Evolutionary conservation across 2,113 vertebrate genomes (phyloP).

Genomic region (Seriola dumerili): DNA sequence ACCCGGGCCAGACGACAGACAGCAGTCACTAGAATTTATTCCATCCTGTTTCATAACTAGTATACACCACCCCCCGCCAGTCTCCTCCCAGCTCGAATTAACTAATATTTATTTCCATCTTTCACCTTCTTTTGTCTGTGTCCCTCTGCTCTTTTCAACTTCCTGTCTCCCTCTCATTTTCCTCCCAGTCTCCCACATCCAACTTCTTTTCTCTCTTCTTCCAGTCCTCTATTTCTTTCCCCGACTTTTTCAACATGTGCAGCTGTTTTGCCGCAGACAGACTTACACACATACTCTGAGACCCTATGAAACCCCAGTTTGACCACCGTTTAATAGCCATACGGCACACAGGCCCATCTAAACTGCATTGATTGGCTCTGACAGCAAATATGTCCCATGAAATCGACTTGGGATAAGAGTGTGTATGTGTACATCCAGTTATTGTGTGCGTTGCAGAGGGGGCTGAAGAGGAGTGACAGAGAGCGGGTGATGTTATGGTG

Average conservation of each 20-base stretch:
- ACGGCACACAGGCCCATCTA: constrained; percentile 58
- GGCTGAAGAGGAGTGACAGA: constrained; percentile 29
- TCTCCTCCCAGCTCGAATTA: constrained; percentile 45
- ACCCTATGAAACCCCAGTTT: constrained; percentile 61
- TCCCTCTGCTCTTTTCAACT: constrained; percentile 49
- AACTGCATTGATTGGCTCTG: constrained; percentile 68
- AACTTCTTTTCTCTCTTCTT: constrained; percentile 48
- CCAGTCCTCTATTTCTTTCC: constrained; percentile 32
- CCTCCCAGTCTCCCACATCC: constrained; percentile 46
- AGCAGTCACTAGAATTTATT: constrained; percentile 58
- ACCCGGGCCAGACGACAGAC: constrained; percentile 26
- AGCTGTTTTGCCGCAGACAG: constrained; percentile 69
- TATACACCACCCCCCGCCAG: constrained; percentile 26
- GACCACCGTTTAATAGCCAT: constrained; percentile 74
- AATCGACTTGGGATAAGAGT: constrained; percentile 66
- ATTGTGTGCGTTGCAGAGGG: constrained; percentile 23
- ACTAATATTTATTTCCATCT: constrained; percentile 62
- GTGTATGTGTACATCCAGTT: constrained; percentile 12
- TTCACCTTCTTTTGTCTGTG: constrained; percentile 44
- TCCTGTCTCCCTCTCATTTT: constrained; percentile 44
- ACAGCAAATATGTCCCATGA: constrained; percentile 82
- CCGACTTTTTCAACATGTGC: constrained; percentile 62
- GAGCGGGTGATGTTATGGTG: constrained; percentile 23
- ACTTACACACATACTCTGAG: constrained; percentile 46
- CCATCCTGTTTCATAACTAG: constrained; percentile 44